Base-by-base conservation (phyloP, 2,888 invertebrate species). In the Ophioninae sp. region DNA sequence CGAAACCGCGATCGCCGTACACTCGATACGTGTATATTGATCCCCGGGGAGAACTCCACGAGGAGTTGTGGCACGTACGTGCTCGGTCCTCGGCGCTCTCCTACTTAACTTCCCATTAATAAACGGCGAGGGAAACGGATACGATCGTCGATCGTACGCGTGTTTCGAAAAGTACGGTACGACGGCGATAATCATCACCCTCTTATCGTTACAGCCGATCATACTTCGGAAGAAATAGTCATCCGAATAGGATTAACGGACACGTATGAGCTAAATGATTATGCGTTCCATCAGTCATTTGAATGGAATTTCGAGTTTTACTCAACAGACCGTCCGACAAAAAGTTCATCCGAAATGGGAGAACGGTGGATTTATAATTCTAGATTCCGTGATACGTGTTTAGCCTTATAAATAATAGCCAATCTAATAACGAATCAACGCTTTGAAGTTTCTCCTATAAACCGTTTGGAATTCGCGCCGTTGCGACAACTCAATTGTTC, bases 41-140 rank as follows among this genome's bases (percentile, higher is more conserved):
- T 75, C 75, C 57, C 68, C 68, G 61, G 74, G 69, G 65, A 64
- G 73, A 77, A 62, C 59, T 67, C 69, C 73, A 39, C 69, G n/a
- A 20, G 69, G 56, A 61, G 39, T 20, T 67, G 44, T 7, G 21
- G 23, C 39, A 59, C 44, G 64, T 56, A 81, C 23, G 50, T 68
- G 44, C 23, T 20, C 17, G 23, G 30, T 50, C 50, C 50, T 68
- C 30, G 21, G 23, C 17, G 8, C 23, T 17, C 50, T 68, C 7
- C 6, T 50, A n/a, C 21, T 68, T 50, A 79, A 79, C 30, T 79
- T 73, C 65, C 67, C 67, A 79, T 79, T 73, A 79, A 79, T 73
- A 79, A 79, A 79, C 57, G 73, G 73, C 72, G 72, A 73, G 65
- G 41, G 72, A 73, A 44, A 44, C 57, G 67, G 50, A 50, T 10